A percentile compares a stretch with the other conserved stretches of the same genome.
These are phyloP conservation scores for Zygaena filipendulae DNA, from an alignment of 2,888 invertebrate species.

Conservation along the genomic window DNA sequence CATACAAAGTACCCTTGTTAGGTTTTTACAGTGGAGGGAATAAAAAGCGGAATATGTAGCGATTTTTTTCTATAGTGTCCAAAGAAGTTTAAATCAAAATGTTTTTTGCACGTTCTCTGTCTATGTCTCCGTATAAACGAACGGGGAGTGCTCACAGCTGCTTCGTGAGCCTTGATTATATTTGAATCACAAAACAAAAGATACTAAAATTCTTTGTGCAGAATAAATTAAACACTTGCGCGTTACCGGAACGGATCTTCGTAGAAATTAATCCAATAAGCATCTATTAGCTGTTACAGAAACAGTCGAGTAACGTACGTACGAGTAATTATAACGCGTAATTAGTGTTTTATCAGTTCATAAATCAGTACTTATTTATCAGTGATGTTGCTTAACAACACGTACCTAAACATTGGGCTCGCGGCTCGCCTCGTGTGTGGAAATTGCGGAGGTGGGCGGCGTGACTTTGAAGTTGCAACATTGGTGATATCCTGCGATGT, in stretches of 20 bases:
- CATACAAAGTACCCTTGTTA: no score
- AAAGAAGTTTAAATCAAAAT: no score
- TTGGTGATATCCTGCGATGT: slow-evolving; percentile 24
- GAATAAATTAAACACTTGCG: slow-evolving; percentile 6
- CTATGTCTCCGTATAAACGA: no score
- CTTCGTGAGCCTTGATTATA: no score
- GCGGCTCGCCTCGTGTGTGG: slow-evolving; percentile 27
- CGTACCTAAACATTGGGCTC: slow-evolving; percentile 21
- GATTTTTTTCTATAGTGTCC: no score
- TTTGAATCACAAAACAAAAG: no score
- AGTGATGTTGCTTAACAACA: slow-evolving; percentile 17
- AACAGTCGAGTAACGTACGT: slow-evolving; percentile 16
- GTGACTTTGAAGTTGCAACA: slow-evolving; percentile 24
- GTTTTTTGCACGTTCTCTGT: no score
- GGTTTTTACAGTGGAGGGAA: no score
- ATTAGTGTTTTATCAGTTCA: slow-evolving; percentile 26
- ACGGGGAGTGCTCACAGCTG: no score
- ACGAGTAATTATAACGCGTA: slow-evolving; percentile 20
- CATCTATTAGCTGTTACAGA: slow-evolving; percentile 9
- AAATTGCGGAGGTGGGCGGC: slow-evolving; percentile 24
- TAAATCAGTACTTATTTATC: slow-evolving; percentile 21
- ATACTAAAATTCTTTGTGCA: slow-evolving; percentile 17
- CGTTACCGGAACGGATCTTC: background rate
- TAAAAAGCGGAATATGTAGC: no score
- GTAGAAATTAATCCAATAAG: background rate